These are phyloP conservation scores for Lacanobia oleracea DNA, from an alignment of 2,888 invertebrate genomes.

Conservation along the genomic window DNA sequence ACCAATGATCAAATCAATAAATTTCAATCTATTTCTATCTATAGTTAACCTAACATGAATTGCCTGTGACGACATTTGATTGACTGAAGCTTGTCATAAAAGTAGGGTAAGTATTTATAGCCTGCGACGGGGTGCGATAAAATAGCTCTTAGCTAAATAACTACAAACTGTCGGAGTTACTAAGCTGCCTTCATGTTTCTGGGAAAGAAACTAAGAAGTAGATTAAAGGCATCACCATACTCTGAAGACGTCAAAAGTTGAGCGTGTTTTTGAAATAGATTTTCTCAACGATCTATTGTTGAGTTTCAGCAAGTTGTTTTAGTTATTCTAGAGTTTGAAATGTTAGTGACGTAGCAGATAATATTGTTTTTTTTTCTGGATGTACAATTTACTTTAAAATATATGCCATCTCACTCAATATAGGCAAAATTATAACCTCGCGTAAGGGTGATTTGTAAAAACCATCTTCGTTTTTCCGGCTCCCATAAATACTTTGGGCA, in stretches of 20 bases:
- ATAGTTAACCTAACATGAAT: constrained; percentile 26
- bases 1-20: not conserved
- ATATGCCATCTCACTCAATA: too few relatives aligned
- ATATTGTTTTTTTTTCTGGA: not conserved
- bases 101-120: constrained; percentile 60
- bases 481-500: too few relatives aligned
- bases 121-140: constrained; percentile 44
- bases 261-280: constrained; percentile 16
- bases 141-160: constrained; percentile 59
- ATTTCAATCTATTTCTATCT: constrained; percentile 2
- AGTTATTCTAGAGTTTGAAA: constrained; percentile 3
- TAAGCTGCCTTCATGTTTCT: constrained; percentile 9
- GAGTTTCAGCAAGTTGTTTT: not conserved
- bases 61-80: constrained; percentile 37
- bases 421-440: too few relatives aligned
- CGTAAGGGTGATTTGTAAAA: not conserved
- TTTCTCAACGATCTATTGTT: constrained; percentile 11
- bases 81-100: constrained; percentile 56
- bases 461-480: too few relatives aligned
- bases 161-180: constrained; percentile 33
- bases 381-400: not conserved
- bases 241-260: constrained; percentile 33
- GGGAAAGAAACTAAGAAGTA: constrained; percentile 18
- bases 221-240: not conserved
- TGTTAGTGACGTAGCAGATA: not conserved